phyloP scores from a whole-genome alignment of 2,797 vertebrate species.

The Podarcis siculus region DNA sequence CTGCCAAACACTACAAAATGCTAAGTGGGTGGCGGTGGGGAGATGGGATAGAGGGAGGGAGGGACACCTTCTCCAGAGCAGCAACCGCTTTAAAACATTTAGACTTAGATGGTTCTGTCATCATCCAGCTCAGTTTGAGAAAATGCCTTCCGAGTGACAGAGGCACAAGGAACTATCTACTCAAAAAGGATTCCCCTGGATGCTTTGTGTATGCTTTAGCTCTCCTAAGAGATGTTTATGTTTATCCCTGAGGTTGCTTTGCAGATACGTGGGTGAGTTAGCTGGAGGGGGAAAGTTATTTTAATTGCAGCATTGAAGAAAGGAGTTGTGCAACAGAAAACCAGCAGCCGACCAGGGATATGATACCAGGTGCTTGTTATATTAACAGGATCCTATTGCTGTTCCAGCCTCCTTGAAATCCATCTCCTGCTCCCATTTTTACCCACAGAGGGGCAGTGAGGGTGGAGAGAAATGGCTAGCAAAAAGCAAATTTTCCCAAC shows the following conservation, averaged over 20 bases:
- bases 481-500: not conserved
- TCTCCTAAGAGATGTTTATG: not conserved
- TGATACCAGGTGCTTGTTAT: too few relatives aligned
- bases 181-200: constrained; percentile 2
- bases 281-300: not conserved
- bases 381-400: not conserved
- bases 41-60: not conserved
- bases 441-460: not conserved
- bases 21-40: not conserved
- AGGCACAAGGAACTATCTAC: not conserved
- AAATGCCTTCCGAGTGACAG: constrained; percentile 19
- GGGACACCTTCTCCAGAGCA: not conserved
- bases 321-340: not conserved
- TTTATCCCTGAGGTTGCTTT: not conserved
- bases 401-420: not conserved
- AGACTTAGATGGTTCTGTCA: not conserved
- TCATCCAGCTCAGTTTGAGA: not conserved
- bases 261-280: not conserved
- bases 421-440: not conserved
- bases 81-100: not conserved
- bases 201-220: not conserved
- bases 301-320: not conserved
- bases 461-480: not conserved
- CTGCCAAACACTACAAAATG: not conserved
- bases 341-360: not conserved